A percentile compares a stretch with the other conserved stretches of the same genome.
Conservation (phyloP, 1,140 invertebrate genomes). For the Cydia strobilella region DNA sequence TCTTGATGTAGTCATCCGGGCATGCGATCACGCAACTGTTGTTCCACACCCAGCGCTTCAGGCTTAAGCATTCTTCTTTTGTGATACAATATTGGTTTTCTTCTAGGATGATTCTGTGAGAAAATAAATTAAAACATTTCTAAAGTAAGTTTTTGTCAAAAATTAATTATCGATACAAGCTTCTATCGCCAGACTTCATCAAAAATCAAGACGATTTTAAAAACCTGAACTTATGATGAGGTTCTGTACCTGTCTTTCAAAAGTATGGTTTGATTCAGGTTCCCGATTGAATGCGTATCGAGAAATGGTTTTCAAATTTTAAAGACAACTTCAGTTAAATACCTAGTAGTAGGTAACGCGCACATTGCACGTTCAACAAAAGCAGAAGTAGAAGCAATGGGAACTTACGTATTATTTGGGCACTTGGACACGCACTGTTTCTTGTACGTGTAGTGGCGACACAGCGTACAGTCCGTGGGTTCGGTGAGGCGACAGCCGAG, state of each 20-base stretch:
- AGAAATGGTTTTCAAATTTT: no score
- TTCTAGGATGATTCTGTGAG: conserved; percentile 53
- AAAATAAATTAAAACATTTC: not conserved
- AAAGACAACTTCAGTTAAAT: no score
- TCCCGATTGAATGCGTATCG: no score
- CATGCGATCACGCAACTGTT: conserved; percentile 70
- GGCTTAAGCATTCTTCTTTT: conserved; percentile 49
- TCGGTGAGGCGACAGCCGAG: conserved; percentile 59
- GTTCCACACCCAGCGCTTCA: conserved; percentile 67
- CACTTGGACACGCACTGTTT: conserved; percentile 84
- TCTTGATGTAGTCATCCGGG: conserved; percentile 56
- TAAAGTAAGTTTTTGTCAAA: no score
- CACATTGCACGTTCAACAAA: not conserved
- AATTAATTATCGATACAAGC: no score
- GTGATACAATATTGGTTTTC: conserved; percentile 62
- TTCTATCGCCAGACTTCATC: no score
- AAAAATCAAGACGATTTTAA: no score
- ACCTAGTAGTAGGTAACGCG: no score
- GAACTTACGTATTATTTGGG: conserved; percentile 81
- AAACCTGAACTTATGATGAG: no score
- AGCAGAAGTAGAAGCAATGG: conserved; percentile 12
- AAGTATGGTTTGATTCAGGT: no score
- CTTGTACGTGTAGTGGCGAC: conserved; percentile 71
- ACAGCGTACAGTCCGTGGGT: conserved; percentile 49
- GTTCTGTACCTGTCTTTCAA: no score